These are phyloP conservation scores for Caenorhabditis elegans DNA, from an alignment of 1,140 invertebrate species.

Conservation along the genomic window WBcel235 BX284605.5:18886501-18887000, in stretches of 20 bases:
- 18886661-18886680: too few relatives aligned
- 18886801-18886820: slow-evolving; percentile 88
- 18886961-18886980: slow-evolving; percentile 28
- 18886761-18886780: slow-evolving; percentile 94
- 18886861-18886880: slow-evolving; percentile 97
- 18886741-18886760: slow-evolving; percentile 94
- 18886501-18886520: too few relatives aligned
- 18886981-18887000: background rate
- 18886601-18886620: too few relatives aligned
- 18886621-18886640: too few relatives aligned
- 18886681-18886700: too few relatives aligned
- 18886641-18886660: too few relatives aligned
- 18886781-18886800: slow-evolving; percentile 97
- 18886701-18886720: slow-evolving; percentile 43
- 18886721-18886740: slow-evolving; percentile 87
- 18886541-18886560: too few relatives aligned
- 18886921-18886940: slow-evolving; percentile 81
- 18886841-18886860: slow-evolving; percentile 97
- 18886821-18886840: slow-evolving; percentile 86
- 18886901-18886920: slow-evolving; percentile 93
- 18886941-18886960: slow-evolving; percentile 66
- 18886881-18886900: slow-evolving; percentile 96
- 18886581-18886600: background rate
- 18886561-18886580: too few relatives aligned
- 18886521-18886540: too few relatives aligned